phyloP scores from a whole-genome alignment of 2,797 vertebrate genomes.

The Amblyopsis hoosieri region DNA sequence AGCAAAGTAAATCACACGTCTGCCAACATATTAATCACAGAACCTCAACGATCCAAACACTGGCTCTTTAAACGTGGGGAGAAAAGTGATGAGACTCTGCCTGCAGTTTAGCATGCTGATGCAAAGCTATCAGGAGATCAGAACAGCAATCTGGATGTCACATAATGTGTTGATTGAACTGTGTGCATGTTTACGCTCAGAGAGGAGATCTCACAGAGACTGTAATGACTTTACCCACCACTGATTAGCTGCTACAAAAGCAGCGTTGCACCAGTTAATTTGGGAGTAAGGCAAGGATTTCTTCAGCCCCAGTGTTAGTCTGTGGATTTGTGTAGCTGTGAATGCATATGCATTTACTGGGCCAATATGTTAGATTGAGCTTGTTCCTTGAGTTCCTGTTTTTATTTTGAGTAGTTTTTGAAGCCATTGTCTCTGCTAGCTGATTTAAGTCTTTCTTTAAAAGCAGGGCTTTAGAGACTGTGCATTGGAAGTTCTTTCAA shows the following conservation, averaged over 20 bases:
- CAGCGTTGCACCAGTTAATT: conserved; percentile 50
- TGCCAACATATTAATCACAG: conserved; percentile 55
- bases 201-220: conserved; percentile 56
- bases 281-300: conserved; percentile 51
- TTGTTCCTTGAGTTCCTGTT: conserved; percentile 56
- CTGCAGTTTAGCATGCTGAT: conserved; percentile 69
- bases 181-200: conserved; percentile 69
- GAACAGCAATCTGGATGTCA: conserved; percentile 63
- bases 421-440: conserved; percentile 42
- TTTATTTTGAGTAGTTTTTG: conserved; percentile 65
- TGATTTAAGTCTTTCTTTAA: conserved; percentile 59
- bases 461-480: conserved; percentile 58
- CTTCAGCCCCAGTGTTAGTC: conserved; percentile 43
- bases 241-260: conserved; percentile 69
- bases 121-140: conserved; percentile 69
- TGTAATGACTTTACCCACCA: conserved; percentile 69
- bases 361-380: conserved; percentile 69
- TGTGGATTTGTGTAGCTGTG: conserved; percentile 40
- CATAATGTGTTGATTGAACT: conserved; percentile 70
- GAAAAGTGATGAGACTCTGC: conserved; percentile 63
- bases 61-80: conserved; percentile 49
- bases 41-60: conserved; percentile 55
- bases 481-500: conserved; percentile 63
- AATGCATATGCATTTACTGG: conserved; percentile 56
- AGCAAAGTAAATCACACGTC: conserved; percentile 49